These are phyloP conservation scores for Notiomystis cincta DNA, from an alignment of 2,113 vertebrate species.

Conservation along the genomic window DNA sequence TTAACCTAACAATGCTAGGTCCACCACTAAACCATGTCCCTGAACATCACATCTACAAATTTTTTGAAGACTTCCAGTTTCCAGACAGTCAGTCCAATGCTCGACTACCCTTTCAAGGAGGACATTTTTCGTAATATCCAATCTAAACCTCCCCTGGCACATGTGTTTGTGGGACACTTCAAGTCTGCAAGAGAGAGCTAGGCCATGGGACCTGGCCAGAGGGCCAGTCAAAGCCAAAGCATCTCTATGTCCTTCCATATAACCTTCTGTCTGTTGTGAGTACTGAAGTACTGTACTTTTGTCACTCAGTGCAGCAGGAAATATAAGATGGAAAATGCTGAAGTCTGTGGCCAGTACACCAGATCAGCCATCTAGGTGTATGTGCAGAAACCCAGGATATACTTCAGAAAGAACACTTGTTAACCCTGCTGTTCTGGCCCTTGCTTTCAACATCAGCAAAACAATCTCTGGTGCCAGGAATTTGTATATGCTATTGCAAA, in stretches of 20 bases:
- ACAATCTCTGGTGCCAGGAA: neutral
- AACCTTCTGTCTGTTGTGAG: neutral
- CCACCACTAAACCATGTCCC: neutral
- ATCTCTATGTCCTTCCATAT: neutral
- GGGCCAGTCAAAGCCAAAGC: neutral
- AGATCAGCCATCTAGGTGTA: neutral
- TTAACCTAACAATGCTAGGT: neutral
- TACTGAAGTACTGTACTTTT: neutral
- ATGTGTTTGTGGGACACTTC: neutral
- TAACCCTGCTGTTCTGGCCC: neutral
- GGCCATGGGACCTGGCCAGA: neutral
- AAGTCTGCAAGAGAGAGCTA: neutral
- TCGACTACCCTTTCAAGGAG: neutral
- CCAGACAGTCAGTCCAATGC: neutral
- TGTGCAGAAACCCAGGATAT: neutral
- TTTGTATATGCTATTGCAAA: neutral
- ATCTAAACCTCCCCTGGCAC: neutral
- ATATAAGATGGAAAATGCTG: neutral
- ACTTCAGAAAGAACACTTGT: neutral
- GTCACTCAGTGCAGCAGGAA: neutral
- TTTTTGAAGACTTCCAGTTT: neutral
- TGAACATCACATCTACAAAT: neutral
- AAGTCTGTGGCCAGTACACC: neutral
- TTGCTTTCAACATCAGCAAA: neutral
- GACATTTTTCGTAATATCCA: neutral